Percentiles rank a stretch among this genome's conserved stretches.
Conservation (phyloP, 2,797 vertebrate genomes). For the Apogon hyalosoma region DNA sequence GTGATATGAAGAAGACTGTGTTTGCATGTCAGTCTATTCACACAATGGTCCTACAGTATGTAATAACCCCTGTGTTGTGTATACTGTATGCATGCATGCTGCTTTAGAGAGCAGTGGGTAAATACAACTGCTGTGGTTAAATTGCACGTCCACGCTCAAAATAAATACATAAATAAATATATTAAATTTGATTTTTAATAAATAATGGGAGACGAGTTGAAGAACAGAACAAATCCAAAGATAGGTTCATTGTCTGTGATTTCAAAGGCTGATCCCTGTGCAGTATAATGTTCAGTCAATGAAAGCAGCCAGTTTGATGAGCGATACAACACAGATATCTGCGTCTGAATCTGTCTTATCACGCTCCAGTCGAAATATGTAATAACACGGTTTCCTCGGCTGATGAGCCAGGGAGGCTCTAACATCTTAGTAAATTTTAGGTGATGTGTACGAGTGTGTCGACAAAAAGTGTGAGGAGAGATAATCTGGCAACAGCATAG, state of each 20-base stretch:
- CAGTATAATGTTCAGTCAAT: conserved; percentile 52
- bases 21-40: conserved; percentile 9
- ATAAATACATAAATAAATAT: conserved; percentile 88
- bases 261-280: conserved; percentile 36
- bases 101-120: conserved; percentile 45
- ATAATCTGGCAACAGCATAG: conserved; percentile 64
- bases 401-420: conserved; percentile 47
- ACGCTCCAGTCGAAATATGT: conserved; percentile 46
- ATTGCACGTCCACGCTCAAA: conserved; percentile 71
- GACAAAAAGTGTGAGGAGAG: conserved; percentile 2
- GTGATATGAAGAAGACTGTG: conserved; percentile 21
- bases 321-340: conserved; percentile 35
- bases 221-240: conserved; percentile 36
- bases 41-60: neutral
- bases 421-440: conserved; percentile 43
- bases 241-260: conserved; percentile 23
- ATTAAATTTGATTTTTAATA: conserved; percentile 73
- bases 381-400: conserved; percentile 38
- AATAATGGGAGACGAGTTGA: conserved; percentile 67
- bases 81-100: conserved; percentile 34
- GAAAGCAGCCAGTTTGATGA: conserved; percentile 38
- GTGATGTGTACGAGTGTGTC: conserved; percentile 29
- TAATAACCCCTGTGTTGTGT: conserved; percentile 21
- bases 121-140: conserved; percentile 45
- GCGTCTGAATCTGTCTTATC: conserved; percentile 47